Conservation (phyloP, 2,888 invertebrate genomes). For the Diplolepis rosae region DNA sequence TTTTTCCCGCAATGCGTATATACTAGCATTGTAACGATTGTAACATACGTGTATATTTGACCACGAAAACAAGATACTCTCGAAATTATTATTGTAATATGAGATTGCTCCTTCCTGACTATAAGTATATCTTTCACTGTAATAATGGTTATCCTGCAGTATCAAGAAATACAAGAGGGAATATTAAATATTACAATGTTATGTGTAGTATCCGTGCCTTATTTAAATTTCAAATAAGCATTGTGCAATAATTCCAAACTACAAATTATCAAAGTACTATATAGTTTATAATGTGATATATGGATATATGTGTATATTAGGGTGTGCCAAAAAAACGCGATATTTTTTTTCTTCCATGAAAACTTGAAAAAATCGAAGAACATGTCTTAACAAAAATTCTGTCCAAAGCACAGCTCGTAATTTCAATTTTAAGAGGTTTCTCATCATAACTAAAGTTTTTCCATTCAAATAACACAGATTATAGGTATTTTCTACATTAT, state of each 20-base stretch:
- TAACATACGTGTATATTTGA: background rate
- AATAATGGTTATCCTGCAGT: background rate
- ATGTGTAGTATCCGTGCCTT: background rate
- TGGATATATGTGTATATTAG: no score
- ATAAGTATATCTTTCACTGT: background rate
- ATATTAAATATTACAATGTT: background rate
- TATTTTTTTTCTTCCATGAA: no score
- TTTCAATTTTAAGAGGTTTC: no score
- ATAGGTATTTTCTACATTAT: no score
- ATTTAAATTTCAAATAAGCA: background rate
- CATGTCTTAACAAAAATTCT: no score
- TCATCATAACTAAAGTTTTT: no score
- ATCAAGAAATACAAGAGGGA: background rate
- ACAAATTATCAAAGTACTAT: background rate
- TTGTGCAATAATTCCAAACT: no score
- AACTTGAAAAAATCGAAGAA: no score
- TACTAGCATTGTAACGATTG: background rate
- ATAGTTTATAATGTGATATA: no score
- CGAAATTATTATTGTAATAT: background rate
- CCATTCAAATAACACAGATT: no score
- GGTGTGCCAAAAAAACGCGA: no score
- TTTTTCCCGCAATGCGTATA: conserved; percentile 25
- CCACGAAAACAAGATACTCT: background rate
- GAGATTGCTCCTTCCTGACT: background rate
- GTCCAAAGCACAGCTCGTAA: no score